Conservation (phyloP, 2,888 invertebrate genomes). For the Liopterus haemorrhoidalis region DNA sequence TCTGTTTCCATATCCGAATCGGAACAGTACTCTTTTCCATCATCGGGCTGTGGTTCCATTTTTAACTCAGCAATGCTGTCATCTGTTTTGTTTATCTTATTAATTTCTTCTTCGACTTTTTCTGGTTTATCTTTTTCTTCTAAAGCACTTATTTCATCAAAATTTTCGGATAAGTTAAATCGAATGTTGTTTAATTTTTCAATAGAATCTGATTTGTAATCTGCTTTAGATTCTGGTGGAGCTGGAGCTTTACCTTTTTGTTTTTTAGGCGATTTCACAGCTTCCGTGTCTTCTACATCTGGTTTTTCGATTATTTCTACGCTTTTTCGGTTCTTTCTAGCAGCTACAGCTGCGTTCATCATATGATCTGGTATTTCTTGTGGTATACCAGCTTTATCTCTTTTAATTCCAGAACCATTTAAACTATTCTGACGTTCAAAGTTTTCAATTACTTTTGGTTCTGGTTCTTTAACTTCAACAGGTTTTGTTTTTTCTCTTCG, state of each 20-base stretch:
- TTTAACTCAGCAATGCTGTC: slow-evolving; percentile 20
- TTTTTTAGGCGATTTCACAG: slow-evolving; percentile 50
- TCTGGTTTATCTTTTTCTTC: slow-evolving; percentile 46
- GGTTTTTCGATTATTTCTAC: slow-evolving; percentile 32
- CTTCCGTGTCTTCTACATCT: slow-evolving; percentile 34
- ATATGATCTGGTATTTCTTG: slow-evolving; percentile 67
- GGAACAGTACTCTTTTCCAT: slow-evolving; percentile 41
- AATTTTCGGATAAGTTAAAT: slow-evolving; percentile 46
- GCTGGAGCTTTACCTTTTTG: slow-evolving; percentile 69
- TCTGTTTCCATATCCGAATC: slow-evolving; percentile 51
- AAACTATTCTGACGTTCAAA: slow-evolving; percentile 47
- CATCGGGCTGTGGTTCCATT: slow-evolving; percentile 23
- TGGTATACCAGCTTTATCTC: slow-evolving; percentile 58
- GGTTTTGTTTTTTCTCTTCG: slow-evolving; percentile 47
- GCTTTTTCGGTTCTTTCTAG: slow-evolving; percentile 60
- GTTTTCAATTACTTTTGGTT: slow-evolving; percentile 4
- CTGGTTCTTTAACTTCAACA: slow-evolving; percentile 36
- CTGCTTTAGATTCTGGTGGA: slow-evolving; percentile 49
- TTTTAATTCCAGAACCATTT: slow-evolving; percentile 55
- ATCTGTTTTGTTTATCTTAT: slow-evolving; percentile 45
- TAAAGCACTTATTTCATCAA: slow-evolving; percentile 51
- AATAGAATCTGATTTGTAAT: slow-evolving; percentile 4
- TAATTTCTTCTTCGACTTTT: slow-evolving; percentile 49
- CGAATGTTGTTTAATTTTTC: slow-evolving; percentile 31
- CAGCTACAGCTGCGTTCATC: slow-evolving; percentile 65